A percentile compares a stretch with the other conserved stretches of the same genome.
These are phyloP conservation scores for Octodonta nipae DNA, from an alignment of 2,888 invertebrate species.

Conservation along the genomic window DNA sequence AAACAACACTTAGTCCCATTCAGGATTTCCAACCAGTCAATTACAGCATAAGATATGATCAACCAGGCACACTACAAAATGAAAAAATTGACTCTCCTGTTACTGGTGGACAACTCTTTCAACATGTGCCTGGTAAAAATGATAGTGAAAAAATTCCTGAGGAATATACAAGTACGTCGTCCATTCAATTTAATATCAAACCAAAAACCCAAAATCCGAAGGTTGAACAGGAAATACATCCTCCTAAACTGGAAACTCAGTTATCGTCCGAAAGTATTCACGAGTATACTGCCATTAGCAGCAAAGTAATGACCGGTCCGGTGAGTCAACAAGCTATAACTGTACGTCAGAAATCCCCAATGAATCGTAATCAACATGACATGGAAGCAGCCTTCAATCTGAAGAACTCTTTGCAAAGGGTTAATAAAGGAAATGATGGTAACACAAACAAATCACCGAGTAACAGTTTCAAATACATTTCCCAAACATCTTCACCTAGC, in stretches of 20 bases:
- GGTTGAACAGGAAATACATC: conserved; percentile 11
- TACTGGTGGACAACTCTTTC: conserved; percentile 8
- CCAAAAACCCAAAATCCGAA: conserved; percentile 5
- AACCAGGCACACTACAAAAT: conserved; percentile 5
- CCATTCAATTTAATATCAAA: conserved; percentile 15
- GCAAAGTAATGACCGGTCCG: conserved; percentile 64
- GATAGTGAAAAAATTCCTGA: conserved; percentile 4
- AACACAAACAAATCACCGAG: conserved; percentile 8
- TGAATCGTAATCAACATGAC: conserved; percentile 44
- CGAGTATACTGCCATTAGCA: conserved; percentile 47
- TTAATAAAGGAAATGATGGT: conserved; percentile 11
- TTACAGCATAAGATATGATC: conserved; percentile 13
- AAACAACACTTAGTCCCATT: neutral
- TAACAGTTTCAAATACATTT: conserved; percentile 8
- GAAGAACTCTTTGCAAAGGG: conserved; percentile 44
- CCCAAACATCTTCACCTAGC: conserved; percentile 8
- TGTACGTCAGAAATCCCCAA: conserved; percentile 40
- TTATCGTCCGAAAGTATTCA: conserved; percentile 28
- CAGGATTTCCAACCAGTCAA: conserved; percentile 6
- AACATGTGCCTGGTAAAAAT: conserved; percentile 15
- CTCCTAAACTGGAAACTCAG: conserved; percentile 25
- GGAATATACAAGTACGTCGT: conserved; percentile 19
- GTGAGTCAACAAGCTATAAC: conserved; percentile 60
- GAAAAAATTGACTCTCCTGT: neutral
- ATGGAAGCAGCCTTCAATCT: conserved; percentile 40